Conservation (phyloP, 2,797 vertebrate genomes). For the Dromococcyx pavoninus region DNA sequence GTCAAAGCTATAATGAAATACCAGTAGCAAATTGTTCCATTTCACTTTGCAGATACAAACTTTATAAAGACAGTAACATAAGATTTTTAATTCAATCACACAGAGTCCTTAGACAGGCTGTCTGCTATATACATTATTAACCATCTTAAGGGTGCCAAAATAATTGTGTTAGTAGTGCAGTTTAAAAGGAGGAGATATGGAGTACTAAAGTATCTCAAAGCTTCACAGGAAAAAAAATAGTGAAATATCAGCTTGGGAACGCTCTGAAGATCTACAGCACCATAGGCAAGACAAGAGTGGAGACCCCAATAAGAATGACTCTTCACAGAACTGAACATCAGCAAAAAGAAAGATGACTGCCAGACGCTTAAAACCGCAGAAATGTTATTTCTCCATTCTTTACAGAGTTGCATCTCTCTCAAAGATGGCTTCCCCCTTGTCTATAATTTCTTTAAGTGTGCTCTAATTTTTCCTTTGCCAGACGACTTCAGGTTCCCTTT, state of each 20-base stretch:
- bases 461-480: background rate
- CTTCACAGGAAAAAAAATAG: background rate
- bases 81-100: background rate
- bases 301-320: accelerated
- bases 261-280: background rate
- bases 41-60: background rate
- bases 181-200: background rate
- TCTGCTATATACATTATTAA: background rate
- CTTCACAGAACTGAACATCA: background rate
- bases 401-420: background rate
- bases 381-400: background rate
- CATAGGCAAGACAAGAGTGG: background rate
- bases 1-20: background rate
- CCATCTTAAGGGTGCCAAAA: background rate
- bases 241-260: background rate
- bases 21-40: background rate
- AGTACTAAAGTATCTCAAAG: background rate
- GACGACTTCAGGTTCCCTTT: background rate
- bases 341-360: background rate
- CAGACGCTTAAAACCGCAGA: background rate
- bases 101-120: background rate
- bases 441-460: background rate
- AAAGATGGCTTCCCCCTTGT: background rate
- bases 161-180: background rate
- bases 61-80: background rate